Base-by-base conservation (phyloP, 2,113 vertebrate genomes). In the Campylorhamphus procurvoides region DNA sequence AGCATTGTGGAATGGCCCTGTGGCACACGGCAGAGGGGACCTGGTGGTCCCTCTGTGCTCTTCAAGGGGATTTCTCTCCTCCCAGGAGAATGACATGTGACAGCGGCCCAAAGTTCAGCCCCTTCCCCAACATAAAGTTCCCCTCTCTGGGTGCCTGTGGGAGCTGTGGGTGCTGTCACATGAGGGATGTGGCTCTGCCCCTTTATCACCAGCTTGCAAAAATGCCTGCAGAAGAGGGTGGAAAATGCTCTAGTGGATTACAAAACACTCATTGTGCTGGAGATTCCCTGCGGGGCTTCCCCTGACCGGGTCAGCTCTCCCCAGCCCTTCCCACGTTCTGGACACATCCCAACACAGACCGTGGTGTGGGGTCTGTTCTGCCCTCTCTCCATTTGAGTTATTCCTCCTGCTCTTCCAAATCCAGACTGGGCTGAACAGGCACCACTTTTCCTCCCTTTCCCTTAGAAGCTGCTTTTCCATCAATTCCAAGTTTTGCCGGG, bases 1-100 rank as follows among this genome's bases (percentile, higher is more conserved):
- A 50, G 24, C 71, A 6, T 3, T 0, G 0, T 3, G 17, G 20
- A 1, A 0, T 0, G 3, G 16, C 33, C 58, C 80, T 2, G 0
- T 1, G 18, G 10, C 8, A 1, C 4, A 0, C 1, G 12, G 10
- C 10, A 1, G 15, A 2, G 2, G 28, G n/a, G 67, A 12, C 20
- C 53, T 13, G 1, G 40, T 0, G 15, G 33, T 47, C 33, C 19
- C 29, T 58, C 18, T 0, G 6, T 75, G 12, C 2, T 1, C 14
- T 6, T 14, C 28, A 2, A 58, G 95, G 84, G 82, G 49, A 42
- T 39, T 81, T 76, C 78, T 89, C 14, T 20, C 9, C 29, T 67
- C 23, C 44, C 20, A 13, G 66, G 15, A 49, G 14, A 12, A 42
- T 50, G 72, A 74, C 24, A 52, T 19, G 78, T 92, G 97, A 90